Evolutionary conservation across 2,113 vertebrate genomes (phyloP), one percentile per base, ranked within the genome.

Genomic region (Cephalopterus ornatus): DNA sequence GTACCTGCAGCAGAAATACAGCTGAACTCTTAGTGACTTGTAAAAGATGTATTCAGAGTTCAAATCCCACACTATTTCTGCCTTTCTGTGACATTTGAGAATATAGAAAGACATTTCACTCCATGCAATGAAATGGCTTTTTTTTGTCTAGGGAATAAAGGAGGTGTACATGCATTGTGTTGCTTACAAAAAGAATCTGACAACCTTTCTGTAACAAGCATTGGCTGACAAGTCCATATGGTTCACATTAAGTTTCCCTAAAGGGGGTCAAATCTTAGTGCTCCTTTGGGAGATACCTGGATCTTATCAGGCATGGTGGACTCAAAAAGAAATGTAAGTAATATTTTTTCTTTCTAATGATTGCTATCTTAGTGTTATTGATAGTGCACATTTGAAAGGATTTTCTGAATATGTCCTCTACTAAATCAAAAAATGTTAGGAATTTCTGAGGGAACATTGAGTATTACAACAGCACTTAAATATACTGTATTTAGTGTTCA

Each of bases 331-430:
- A 88, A 74, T 85, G 30, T 58, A 95, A 96, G 92, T 75, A 46
- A 56, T 93, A 66, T 75, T 63, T 68, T 97, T 95, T 78, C 58
- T 97, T 94, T 81, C 74, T 86, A 76, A 78, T 93, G 63, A 67
- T 92, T 94, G 22, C 47, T 79, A 55, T 95, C 73, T 80, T 78
- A 95, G 83, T 19, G 19, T 96, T 98, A 96, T 93, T 61, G 63
- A 84, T 46, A 61, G 42, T 70, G 88, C 92, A 88, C 84, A 93
- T 89, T 94, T 96, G 88, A 87, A 97, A 96, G 93, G 95, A 97
- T 97, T 97, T 97, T 97, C 97, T 97, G 88, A 85, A 89, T 95
- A 61, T 91, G 72, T 96, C 82, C 61, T 90, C 53, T 90, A 53
- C 88, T 94, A 88, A 97, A 67, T 93, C 33, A 82, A 72, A 88